phyloP scores from a whole-genome alignment of 2,888 invertebrate species.

The Micoletzkya japonica region DNA sequence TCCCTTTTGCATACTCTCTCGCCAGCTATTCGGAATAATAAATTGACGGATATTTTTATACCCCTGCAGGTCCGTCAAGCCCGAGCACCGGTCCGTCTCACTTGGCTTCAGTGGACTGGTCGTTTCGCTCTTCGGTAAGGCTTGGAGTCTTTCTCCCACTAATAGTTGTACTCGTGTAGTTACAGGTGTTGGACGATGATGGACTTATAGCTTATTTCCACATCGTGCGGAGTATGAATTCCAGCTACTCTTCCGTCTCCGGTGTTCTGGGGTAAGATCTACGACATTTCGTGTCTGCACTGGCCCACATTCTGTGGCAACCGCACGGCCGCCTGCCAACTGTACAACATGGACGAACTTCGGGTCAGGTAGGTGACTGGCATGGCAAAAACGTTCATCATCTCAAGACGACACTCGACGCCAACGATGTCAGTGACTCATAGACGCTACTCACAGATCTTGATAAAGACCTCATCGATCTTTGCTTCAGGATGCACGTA shows the following conservation, averaged over 20 bases:
- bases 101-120: conserved; percentile 62
- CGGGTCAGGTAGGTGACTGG: conserved; percentile 54
- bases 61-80: conserved; percentile 55
- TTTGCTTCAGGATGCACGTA: conserved; percentile 44
- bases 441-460: no score
- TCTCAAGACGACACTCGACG: no score
- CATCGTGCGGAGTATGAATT: neutral
- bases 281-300: conserved; percentile 65
- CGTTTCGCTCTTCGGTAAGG: conserved; percentile 55
- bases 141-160: no score
- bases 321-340: conserved; percentile 63
- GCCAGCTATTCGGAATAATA: no score
- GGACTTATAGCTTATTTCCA: no score
- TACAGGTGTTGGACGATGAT: no score
- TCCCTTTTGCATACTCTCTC: neutral
- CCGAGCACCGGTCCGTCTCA: conserved; percentile 58
- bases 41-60: no score
- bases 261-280: conserved; percentile 64
- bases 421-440: no score
- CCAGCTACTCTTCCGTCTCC: conserved; percentile 65
- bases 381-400: no score
- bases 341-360: conserved; percentile 64
- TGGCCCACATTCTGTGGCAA: conserved; percentile 64
- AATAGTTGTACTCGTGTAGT: no score
- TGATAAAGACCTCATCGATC: no score